Evolutionary conservation across 2,797 vertebrate species (phyloP).

Genomic region (Hypotaenidia philippensis): DNA sequence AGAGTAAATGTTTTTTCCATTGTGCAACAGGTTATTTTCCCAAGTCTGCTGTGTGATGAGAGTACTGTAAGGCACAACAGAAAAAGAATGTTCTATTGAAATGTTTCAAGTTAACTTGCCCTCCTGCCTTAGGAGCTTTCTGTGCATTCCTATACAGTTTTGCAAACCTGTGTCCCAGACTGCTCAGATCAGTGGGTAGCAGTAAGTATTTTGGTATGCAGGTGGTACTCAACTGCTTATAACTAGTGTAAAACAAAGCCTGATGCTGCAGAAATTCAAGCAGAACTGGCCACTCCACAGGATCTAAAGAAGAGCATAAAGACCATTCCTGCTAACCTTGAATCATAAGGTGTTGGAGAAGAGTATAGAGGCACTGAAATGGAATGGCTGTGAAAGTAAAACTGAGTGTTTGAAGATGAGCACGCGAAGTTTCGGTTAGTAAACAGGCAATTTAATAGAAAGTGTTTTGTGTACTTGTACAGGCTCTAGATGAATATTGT

Average conservation of each 20-base stretch:
- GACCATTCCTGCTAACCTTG: neutral
- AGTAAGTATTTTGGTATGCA: neutral
- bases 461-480: neutral
- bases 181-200: neutral
- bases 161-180: neutral
- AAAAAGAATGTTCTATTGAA: neutral
- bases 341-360: neutral
- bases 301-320: neutral
- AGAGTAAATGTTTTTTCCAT: neutral
- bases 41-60: neutral
- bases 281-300: neutral
- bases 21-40: neutral
- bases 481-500: neutral
- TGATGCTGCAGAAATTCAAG: neutral
- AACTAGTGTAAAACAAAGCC: neutral
- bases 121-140: neutral
- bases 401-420: neutral
- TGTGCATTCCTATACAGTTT: neutral
- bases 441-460: neutral
- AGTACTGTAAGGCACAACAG: neutral
- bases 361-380: neutral
- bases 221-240: neutral
- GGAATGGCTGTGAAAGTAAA: neutral
- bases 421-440: neutral
- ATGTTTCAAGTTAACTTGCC: neutral